Evolutionary conservation across 1,140 invertebrate genomes (phyloP).

Genomic region (Listronotus oregonensis): DNA sequence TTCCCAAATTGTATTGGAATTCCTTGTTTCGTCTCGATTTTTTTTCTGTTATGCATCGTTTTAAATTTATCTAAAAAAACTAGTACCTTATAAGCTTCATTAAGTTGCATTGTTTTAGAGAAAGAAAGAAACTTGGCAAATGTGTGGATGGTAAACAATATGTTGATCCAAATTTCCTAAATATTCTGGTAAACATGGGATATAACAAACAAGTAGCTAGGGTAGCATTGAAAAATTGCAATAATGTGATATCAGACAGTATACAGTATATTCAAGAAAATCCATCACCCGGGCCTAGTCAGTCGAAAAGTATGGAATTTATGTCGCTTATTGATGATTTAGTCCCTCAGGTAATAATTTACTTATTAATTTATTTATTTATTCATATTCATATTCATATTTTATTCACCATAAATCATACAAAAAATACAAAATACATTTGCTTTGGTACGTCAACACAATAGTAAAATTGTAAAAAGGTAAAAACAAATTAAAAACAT

Average conservation of each 20-base stretch:
- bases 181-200: conserved; percentile 70
- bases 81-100: too few species aligned
- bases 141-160: conserved; percentile 60
- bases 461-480: too few species aligned
- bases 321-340: conserved; percentile 58
- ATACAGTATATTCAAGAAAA: conserved; percentile 68
- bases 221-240: conserved; percentile 64
- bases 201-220: conserved; percentile 62
- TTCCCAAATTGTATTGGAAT: too few species aligned
- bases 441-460: too few species aligned
- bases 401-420: too few species aligned
- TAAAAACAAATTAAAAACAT: too few species aligned
- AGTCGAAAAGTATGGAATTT: conserved; percentile 49
- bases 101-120: conserved; percentile 43
- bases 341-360: conserved; percentile 48
- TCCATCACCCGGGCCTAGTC: conserved; percentile 56
- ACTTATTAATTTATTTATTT: too few species aligned
- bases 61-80: too few species aligned
- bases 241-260: conserved; percentile 70
- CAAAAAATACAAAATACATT: too few species aligned
- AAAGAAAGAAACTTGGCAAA: conserved; percentile 56
- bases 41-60: too few species aligned
- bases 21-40: too few species aligned
- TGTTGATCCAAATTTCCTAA: conserved; percentile 61
- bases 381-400: too few species aligned